Base-by-base conservation (phyloP, 2,113 vertebrate species). In the Beaufortia kweichowensis region DNA sequence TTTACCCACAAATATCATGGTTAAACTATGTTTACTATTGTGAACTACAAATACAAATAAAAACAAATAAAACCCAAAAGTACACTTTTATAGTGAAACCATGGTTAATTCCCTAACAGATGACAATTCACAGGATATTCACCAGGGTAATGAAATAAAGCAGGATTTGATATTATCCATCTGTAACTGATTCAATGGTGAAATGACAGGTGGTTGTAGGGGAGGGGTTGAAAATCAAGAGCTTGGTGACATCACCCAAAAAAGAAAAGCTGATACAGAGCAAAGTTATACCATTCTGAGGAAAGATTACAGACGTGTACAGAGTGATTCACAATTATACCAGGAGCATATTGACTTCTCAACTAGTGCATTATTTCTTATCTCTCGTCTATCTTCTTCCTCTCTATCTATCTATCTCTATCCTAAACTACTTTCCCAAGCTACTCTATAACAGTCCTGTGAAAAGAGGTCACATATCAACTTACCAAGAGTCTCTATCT, bases 391-490 rank as follows among this genome's bases (percentile, higher is more conserved):
- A 53, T 77, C 23, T 17, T 68, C 70, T 31, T 41, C 46, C 65
- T 80, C 76, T 76, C 62, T 68, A 70, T 76, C 55, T 75, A 76
- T 82, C 76, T 79, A 53, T 80, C 82, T n/a, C n/a, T n/a, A 74
- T 50, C 75, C 80, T 50, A 76, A 82, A 79, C 77, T 64, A 77
- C 81, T 83, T 79, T 83, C 84, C 77, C 81, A 83, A 86, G 87
- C 84, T 86, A 79, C 81, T 81, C 82, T 81, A 79, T 80, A 87
- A 85, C 87, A 84, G 75, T 53, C 39, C 74, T 71, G 76, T 77
- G 62, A 85, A 87, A 86, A 19, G 74, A 89, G 88, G 89, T 86
- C 86, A 85, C 76, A 78, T 86, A 89, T 90, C 85, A 78, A 76
- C 86, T 91, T 91, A 87, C 88, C 71, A 70, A 76, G 81, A 61